These are phyloP conservation scores for Ganaspis sp. DNA, from an alignment of 1,140 invertebrate species.

Conservation along the genomic window DNA sequence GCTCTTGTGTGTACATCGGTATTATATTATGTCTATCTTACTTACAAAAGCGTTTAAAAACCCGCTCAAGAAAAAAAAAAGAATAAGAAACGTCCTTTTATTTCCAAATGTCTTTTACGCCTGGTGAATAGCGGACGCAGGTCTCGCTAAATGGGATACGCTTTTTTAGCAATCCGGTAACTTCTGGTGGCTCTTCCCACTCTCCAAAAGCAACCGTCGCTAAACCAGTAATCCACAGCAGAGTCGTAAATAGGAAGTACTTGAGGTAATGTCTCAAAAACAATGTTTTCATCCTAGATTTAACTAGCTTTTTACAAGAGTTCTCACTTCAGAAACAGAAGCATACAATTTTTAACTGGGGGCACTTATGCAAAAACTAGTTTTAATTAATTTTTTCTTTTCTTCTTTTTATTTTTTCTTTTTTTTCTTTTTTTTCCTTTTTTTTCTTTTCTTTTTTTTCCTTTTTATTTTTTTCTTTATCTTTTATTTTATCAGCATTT, in stretches of 20 bases:
- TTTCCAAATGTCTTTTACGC: slow-evolving; percentile 40
- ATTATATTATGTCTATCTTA: slow-evolving; percentile 53
- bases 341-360: slow-evolving; percentile 2
- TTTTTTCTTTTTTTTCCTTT: not conserved
- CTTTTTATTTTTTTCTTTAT: not conserved
- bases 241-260: slow-evolving; percentile 28
- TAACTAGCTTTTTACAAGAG: slow-evolving; percentile 1
- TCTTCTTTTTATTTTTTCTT: slow-evolving; percentile 8
- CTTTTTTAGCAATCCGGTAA: slow-evolving; percentile 61
- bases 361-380: not conserved
- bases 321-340: not conserved
- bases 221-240: slow-evolving; percentile 24
- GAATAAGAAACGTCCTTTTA: slow-evolving; percentile 5
- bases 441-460: slow-evolving; percentile 26
- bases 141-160: slow-evolving; percentile 61
- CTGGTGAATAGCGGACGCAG: slow-evolving; percentile 62
- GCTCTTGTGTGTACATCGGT: slow-evolving; percentile 71
- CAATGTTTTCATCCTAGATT: slow-evolving; percentile 4
- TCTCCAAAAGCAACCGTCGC: slow-evolving; percentile 16
- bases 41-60: slow-evolving; percentile 10
- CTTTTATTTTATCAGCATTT: not conserved
- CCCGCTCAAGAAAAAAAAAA: slow-evolving; percentile 3
- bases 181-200: slow-evolving; percentile 52
- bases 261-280: slow-evolving; percentile 25
- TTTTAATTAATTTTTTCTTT: not conserved